These are phyloP conservation scores for Euschistus heros DNA, from an alignment of 1,140 invertebrate genomes.

Conservation along the genomic window DNA sequence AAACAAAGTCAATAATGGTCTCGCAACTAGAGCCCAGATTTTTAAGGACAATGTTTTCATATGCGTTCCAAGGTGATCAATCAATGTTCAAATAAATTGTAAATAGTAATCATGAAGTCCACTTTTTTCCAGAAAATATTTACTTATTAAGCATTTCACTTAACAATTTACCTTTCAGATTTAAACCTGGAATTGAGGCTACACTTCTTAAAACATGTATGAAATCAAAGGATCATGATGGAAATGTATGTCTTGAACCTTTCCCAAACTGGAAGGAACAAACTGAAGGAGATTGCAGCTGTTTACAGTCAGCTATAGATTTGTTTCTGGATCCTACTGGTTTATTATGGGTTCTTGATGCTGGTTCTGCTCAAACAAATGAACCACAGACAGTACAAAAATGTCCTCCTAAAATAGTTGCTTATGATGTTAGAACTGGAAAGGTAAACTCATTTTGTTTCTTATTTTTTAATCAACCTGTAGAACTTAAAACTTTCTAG, in stretches of 20 bases:
- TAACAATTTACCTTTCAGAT: slow-evolving; percentile 3
- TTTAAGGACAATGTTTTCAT: slow-evolving; percentile 45
- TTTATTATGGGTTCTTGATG: slow-evolving; percentile 56
- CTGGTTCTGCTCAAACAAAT: slow-evolving; percentile 47
- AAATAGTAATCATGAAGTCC: background rate
- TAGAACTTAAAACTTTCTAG: background rate
- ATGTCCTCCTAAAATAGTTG: slow-evolving; percentile 54
- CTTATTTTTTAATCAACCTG: background rate
- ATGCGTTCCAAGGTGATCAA: slow-evolving; percentile 45
- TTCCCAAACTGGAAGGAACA: slow-evolving; percentile 51
- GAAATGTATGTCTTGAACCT: slow-evolving; percentile 38
- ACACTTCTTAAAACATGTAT: slow-evolving; percentile 32
- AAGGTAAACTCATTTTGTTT: slow-evolving; percentile 36
- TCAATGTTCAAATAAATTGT: slow-evolving; percentile 45
- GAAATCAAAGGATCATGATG: slow-evolving; percentile 35
- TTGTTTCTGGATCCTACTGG: slow-evolving; percentile 45
- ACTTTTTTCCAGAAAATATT: too few species aligned
- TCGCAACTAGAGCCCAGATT: slow-evolving; percentile 48
- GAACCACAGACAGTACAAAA: slow-evolving; percentile 42
- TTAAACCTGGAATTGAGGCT: slow-evolving; percentile 12
- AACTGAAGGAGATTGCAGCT: slow-evolving; percentile 49
- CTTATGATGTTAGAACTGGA: slow-evolving; percentile 44
- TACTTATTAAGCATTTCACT: too few species aligned
- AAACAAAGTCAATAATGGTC: slow-evolving; percentile 9
- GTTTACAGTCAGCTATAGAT: slow-evolving; percentile 49